These are phyloP conservation scores for Chitala chitala DNA, from an alignment of 2,113 vertebrate genomes.

Conservation along the genomic window DNA sequence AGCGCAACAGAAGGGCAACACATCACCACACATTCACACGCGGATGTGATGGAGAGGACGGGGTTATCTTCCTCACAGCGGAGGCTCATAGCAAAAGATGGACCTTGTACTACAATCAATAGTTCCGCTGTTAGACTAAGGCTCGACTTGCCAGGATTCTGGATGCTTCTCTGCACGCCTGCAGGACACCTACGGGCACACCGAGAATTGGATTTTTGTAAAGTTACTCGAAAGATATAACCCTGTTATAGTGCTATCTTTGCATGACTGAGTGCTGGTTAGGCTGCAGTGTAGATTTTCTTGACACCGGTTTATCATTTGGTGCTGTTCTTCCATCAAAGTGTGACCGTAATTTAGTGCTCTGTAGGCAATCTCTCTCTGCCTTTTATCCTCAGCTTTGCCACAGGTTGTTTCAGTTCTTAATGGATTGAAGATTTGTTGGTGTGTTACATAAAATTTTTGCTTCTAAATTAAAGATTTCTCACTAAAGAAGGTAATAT, in stretches of 20 bases:
- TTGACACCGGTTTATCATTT: neutral
- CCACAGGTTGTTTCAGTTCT: neutral
- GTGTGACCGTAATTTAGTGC: neutral
- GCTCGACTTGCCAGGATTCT: neutral
- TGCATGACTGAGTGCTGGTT: neutral
- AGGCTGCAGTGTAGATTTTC: neutral
- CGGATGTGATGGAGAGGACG: no score
- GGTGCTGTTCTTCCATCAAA: neutral
- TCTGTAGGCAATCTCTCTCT: neutral
- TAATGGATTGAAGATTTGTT: neutral
- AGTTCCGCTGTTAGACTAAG: neutral
- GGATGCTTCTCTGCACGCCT: neutral
- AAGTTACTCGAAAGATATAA: neutral
- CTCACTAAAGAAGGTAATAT: neutral
- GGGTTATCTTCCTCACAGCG: neutral
- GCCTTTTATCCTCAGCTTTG: neutral
- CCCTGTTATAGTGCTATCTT: neutral
- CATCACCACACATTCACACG: no score
- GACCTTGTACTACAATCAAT: neutral
- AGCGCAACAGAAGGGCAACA: no score
- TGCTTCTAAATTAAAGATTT: neutral
- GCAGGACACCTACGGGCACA: neutral
- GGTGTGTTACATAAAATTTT: constrained; percentile 2
- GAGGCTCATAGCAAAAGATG: no score
- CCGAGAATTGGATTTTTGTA: neutral